Conservation (phyloP, 2,113 vertebrate species). For the Bungarus multicinctus region DNA sequence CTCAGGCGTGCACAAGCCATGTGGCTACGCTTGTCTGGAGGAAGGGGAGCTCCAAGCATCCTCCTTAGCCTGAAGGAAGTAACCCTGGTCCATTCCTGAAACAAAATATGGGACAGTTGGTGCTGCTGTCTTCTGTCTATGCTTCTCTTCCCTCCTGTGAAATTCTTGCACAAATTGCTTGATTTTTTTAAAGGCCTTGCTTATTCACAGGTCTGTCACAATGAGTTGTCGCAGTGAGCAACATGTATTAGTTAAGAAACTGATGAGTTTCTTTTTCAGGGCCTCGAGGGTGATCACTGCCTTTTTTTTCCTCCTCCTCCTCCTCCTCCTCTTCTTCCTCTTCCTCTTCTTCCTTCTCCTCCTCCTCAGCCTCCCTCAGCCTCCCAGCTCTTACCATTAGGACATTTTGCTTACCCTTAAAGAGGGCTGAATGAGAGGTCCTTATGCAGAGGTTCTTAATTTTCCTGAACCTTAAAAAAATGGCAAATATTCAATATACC, state of each 20-base stretch:
- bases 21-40: not conserved
- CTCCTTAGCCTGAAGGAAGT: not conserved
- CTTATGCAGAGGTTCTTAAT: not conserved
- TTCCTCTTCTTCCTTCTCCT: too few species aligned
- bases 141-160: not conserved
- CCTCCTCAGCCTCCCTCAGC: too few species aligned
- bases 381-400: too few species aligned
- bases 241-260: not conserved
- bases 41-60: not conserved
- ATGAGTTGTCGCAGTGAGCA: not conserved
- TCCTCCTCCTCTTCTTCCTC: too few species aligned
- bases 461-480: not conserved
- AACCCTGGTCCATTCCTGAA: too few species aligned
- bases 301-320: not conserved
- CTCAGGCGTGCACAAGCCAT: not conserved
- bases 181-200: not conserved
- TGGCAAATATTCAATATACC: not conserved
- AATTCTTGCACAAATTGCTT: not conserved
- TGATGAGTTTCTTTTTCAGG: not conserved
- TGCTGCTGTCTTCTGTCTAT: not conserved
- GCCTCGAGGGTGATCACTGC: not conserved
- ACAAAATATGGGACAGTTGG: not conserved
- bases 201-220: not conserved
- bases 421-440: not conserved
- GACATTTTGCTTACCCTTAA: too few species aligned